Conservation (phyloP, 2,797 vertebrate genomes). For the Sebastolobus alascanus region DNA sequence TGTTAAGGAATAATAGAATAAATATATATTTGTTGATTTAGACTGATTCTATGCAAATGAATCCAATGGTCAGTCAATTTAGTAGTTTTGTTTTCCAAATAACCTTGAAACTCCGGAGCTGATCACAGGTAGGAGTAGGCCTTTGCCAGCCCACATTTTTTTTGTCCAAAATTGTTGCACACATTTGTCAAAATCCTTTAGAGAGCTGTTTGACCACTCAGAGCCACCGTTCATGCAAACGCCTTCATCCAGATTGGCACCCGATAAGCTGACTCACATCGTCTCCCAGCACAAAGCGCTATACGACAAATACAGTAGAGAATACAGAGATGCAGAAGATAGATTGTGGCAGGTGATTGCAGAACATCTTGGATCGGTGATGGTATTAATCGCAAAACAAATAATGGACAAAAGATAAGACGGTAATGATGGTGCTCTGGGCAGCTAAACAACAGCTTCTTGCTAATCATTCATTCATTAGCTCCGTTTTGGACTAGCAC, state of each 20-base stretch:
- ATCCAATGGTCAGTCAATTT: neutral
- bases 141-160: neutral
- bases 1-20: neutral
- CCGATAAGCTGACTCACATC: neutral
- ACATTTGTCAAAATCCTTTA: neutral
- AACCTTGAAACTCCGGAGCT: neutral
- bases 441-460: neutral
- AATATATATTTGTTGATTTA: neutral
- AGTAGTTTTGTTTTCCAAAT: neutral
- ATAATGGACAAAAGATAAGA: too few species aligned
- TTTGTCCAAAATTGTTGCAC: neutral
- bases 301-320: neutral
- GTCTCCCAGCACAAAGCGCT: neutral
- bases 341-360: neutral
- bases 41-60: neutral
- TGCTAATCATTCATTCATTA: too few species aligned
- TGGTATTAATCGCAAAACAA: neutral
- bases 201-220: neutral
- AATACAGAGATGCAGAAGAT: neutral
- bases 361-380: neutral
- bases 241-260: neutral
- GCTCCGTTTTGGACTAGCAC: neutral
- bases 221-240: neutral
- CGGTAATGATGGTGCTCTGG: neutral
- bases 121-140: neutral